A percentile compares a stretch with the other conserved stretches of the same genome.
phyloP scores from a whole-genome alignment of 2,797 vertebrate species.

The Mergus octosetaceus region DNA sequence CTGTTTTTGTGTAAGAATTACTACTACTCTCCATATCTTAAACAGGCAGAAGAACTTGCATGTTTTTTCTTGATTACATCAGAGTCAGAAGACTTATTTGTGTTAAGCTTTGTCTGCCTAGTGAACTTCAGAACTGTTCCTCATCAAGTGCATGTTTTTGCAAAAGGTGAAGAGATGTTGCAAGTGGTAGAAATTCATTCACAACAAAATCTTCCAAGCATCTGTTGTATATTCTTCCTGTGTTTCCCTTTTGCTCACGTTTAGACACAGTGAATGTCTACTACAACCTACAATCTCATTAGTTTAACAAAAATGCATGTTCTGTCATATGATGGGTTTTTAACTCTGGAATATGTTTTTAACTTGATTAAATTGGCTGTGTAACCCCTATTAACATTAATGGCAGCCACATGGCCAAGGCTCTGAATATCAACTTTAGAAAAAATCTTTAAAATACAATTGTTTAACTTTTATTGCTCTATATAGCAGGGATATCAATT shows the following conservation, averaged over 20 bases:
- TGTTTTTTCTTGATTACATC: not conserved
- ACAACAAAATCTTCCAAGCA: not conserved
- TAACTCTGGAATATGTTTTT: slow-evolving; percentile 37
- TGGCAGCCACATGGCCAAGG: slow-evolving; percentile 16
- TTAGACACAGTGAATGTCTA: not conserved
- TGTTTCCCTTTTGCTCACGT: not conserved
- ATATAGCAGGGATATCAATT: not conserved
- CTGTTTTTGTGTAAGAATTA: not conserved
- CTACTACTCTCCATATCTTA: not conserved
- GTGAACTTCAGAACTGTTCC: not conserved
- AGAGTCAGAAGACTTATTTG: not conserved
- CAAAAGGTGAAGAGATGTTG: not conserved
- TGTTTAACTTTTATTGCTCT: slow-evolving; percentile 52
- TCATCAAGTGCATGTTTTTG: not conserved
- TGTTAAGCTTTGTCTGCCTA: not conserved
- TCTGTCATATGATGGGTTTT: slow-evolving; percentile 43
- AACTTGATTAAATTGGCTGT: slow-evolving; percentile 57
- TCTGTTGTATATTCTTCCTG: not conserved
- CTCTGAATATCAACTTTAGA: slow-evolving; percentile 37
- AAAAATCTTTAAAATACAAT: slow-evolving; percentile 39
- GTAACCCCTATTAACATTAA: slow-evolving; percentile 65
- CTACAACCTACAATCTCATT: slow-evolving; percentile 43
- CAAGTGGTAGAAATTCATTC: not conserved
- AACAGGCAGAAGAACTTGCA: not conserved
- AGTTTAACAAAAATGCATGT: slow-evolving; percentile 57